Base-by-base conservation (phyloP, 2,888 invertebrate genomes). In the Encarsia formosa region DNA sequence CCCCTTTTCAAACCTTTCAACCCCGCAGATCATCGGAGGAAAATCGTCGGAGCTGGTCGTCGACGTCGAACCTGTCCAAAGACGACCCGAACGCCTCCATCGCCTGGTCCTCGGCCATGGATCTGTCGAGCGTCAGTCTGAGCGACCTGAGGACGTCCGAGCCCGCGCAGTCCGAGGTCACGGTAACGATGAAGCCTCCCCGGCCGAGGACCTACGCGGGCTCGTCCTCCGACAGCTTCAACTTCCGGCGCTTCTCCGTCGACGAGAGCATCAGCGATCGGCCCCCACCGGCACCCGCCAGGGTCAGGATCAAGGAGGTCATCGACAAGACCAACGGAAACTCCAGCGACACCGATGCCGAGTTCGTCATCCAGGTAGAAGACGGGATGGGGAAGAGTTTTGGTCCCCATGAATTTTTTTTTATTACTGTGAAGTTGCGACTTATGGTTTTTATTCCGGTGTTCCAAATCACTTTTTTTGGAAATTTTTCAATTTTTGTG, bases 31-130 rank as follows among this genome's bases (percentile, higher is more conserved):
- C 63, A 43, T 61, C 65, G 46, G 65, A 63, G 47, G 74, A 71
- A 66, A 57, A 59, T 19, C 78, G 81, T 49, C 81, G 87, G 55
- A 85, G 81, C 58, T 89, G 88, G 88, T 84, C 87, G 19, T 88
- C 88, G 45, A 87, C 86, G 63, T 83, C 85, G 59, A 88, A 87
- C 71, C 79, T 88, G 61, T 59, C 67, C 3, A 73, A 71, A 47
- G 73, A 70, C 49, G 71, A 68, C 32, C 29, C 40, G 13, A 41
- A 23, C 16, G 11, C 34, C 2, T 18, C 34, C n/a, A n/a, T 19
- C 2, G 5, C 34, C 15, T 91, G 90, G 90, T 87, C 86, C 66
- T 91, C 90, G 60, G 87, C 89, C 61, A 87, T 88, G 63, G 89
- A 90, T 76, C 78, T 90, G 69, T 85, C 84, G 57, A 56, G 58